Conservation (phyloP, 2,113 vertebrate genomes). For the Cyrtonyx montezumae region DNA sequence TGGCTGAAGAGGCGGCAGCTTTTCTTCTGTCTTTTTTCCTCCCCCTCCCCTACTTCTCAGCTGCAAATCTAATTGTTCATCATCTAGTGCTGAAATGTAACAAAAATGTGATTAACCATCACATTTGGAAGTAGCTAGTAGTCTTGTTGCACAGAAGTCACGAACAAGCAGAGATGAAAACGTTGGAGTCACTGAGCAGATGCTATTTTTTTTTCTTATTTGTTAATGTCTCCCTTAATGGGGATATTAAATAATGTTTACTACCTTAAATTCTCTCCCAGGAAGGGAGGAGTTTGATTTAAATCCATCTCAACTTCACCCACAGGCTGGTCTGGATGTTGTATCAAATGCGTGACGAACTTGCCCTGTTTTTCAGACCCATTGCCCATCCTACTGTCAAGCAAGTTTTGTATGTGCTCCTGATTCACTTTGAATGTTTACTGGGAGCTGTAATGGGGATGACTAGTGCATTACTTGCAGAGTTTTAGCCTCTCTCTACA, state of each 20-base stretch:
- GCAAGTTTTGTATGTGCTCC: not conserved
- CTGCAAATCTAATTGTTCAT: constrained; percentile 55
- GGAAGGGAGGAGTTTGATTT: not conserved
- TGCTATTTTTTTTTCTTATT: constrained; percentile 44
- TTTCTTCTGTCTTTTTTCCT: not conserved
- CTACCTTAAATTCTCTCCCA: constrained; percentile 21
- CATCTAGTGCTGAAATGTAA: constrained; percentile 46
- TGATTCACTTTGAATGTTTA: not conserved
- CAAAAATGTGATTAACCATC: constrained; percentile 64
- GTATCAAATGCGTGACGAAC: not conserved
- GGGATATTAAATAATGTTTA: constrained; percentile 29
- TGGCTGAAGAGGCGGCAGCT: constrained; percentile 45
- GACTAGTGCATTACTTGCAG: not conserved
- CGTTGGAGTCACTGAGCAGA: constrained; percentile 26
- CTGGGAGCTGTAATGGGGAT: not conserved
- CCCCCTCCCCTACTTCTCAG: not conserved
- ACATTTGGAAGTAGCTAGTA: constrained; percentile 34
- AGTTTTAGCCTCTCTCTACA: not conserved
- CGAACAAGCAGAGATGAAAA: constrained; percentile 3
- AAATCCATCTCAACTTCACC: not conserved
- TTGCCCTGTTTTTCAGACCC: not conserved
- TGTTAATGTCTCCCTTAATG: not conserved
- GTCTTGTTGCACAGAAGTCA: constrained; percentile 47
- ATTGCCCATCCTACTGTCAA: not conserved
- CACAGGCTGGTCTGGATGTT: not conserved